Evolutionary conservation across 1,140 invertebrate species (phyloP).

Genomic region (Bradynema listronoti): DNA sequence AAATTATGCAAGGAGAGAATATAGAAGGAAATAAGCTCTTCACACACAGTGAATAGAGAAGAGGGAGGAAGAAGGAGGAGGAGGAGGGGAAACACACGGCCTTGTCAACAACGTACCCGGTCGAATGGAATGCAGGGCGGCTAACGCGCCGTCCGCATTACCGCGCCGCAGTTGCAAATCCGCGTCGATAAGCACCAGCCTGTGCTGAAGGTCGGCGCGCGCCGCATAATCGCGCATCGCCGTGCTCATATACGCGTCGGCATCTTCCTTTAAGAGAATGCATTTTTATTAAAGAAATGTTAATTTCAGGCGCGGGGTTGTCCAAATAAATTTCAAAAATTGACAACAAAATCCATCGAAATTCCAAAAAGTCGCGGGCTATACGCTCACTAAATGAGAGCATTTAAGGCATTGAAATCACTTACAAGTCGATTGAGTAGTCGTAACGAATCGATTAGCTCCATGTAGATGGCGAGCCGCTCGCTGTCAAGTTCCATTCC

Average conservation of each 20-base stretch:
- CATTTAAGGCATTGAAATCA: too few relatives aligned
- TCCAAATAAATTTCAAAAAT: not conserved
- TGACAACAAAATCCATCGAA: too few relatives aligned
- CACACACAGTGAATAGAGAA: too few relatives aligned
- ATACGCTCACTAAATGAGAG: not conserved
- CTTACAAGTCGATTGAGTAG: constrained; percentile 19
- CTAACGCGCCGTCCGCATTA: constrained; percentile 73
- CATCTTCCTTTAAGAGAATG: constrained; percentile 65
- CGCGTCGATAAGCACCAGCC: constrained; percentile 74
- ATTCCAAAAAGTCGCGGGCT: not conserved
- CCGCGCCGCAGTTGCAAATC: constrained; percentile 73
- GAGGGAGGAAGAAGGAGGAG: too few relatives aligned
- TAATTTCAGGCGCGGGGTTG: not conserved
- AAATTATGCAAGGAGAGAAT: too few relatives aligned
- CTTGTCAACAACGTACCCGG: constrained; percentile 16
- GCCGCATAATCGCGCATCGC: constrained; percentile 71
- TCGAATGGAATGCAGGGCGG: constrained; percentile 70
- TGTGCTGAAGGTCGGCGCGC: constrained; percentile 74
- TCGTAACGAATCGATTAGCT: constrained; percentile 74
- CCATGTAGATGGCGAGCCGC: constrained; percentile 76
- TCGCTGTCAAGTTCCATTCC: constrained; percentile 67
- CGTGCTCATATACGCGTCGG: constrained; percentile 72
- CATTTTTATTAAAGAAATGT: constrained; percentile 9
- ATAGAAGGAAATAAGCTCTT: too few relatives aligned
- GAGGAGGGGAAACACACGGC: too few relatives aligned